Percentiles rank a stretch among this genome's conserved stretches.
Conservation (phyloP, 2,888 invertebrate species). For the Eupithecia dodoneata region DNA sequence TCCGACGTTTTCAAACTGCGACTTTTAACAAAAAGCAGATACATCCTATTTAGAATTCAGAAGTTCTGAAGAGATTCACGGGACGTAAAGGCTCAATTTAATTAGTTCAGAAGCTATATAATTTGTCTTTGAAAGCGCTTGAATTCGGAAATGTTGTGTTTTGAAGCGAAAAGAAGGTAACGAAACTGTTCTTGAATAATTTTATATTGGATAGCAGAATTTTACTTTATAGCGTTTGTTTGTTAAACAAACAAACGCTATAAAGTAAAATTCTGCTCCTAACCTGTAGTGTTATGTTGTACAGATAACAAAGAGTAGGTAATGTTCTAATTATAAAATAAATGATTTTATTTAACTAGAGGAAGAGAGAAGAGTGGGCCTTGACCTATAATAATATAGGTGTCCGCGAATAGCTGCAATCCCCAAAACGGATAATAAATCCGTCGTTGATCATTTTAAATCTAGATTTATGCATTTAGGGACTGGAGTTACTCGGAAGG, state of each 20-base stretch:
- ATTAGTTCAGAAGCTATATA: conserved; percentile 37
- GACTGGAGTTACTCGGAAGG: not conserved
- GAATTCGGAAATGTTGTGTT: conserved; percentile 17
- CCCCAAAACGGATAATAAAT: not conserved
- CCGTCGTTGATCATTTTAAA: not conserved
- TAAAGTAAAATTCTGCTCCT: too few species aligned
- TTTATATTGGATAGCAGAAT: not conserved
- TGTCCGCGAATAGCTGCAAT: not conserved
- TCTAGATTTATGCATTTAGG: not conserved
- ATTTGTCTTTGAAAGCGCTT: conserved; percentile 29
- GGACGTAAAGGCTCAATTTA: conserved; percentile 37
- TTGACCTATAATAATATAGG: not conserved
- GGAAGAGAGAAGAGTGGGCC: not conserved
- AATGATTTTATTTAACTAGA: not conserved
- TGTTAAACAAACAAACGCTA: too few species aligned
- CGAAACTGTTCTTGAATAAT: not conserved
- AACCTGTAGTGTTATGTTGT: not conserved
- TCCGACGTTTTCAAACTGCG: conserved; percentile 28
- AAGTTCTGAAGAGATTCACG: conserved; percentile 31
- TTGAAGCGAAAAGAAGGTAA: not conserved
- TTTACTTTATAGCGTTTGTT: not conserved
- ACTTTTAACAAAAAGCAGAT: conserved; percentile 33
- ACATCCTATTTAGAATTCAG: conserved; percentile 35
- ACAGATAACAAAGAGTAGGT: not conserved
- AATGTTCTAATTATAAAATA: not conserved